Base-by-base conservation (phyloP, 2,888 invertebrate genomes). In the Leptopterna dolabrata region DNA sequence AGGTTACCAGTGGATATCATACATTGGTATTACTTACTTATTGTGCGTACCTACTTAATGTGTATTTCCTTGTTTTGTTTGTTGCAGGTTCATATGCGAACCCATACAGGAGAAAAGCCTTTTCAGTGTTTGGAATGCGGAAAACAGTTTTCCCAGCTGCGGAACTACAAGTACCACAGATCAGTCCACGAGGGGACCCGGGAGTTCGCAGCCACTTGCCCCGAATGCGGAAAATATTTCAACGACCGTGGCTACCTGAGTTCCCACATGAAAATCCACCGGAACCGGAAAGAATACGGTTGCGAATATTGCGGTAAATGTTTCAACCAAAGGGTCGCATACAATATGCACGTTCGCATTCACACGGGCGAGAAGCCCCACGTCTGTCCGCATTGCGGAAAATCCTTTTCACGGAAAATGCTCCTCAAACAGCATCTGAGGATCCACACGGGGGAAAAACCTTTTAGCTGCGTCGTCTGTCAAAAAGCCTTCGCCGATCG, bases 231-330 rank as follows among this genome's bases (percentile, higher is more conserved):
- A 36, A 96, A 96, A 92, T 94, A 95, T 90, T 96, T 96, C 92
- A 96, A 96, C 91, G 96, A 96, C 91, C 94, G 95, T 90, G 96
- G 96, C 47, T 96, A 96, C 91, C 93, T 96, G 13, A 96, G 96
- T 92, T 96, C 96, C 89, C 96, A 96, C 91, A 95, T 96, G 95
- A 96, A 96, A 92, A 96, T 96, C 90, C 96, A 96, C 92, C 94
- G 94, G 93, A 94, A 91, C 90, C 89, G 90, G 94, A 88, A 96
- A 91, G 96, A 96, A 91, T 96, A 96, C 92, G 95, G 95, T 78
- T 96, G 96, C 91, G 94, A 95, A 30, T 94, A 95, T 90, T 97
- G 96, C 90, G 96, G 96, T 0, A 96, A 96, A 91, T 94, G 96
- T 27, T 97, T 97, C 91, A 96, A 96, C 91, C 96, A 96, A 91